These are phyloP conservation scores for Pycnonotus jocosus DNA, from an alignment of 2,113 vertebrate genomes.

Conservation along the genomic window DNA sequence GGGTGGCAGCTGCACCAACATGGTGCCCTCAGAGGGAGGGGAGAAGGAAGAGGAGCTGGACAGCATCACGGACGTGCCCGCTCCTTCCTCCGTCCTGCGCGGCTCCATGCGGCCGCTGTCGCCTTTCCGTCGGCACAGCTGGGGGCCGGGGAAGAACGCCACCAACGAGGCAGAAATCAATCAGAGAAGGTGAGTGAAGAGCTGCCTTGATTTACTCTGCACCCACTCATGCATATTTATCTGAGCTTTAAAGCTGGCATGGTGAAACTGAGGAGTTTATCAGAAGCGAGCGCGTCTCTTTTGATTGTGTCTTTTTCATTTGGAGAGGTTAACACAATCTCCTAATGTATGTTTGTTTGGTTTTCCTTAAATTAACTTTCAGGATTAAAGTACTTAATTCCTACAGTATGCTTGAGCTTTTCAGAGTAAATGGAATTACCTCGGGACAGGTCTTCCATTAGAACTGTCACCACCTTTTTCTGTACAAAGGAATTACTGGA, in stretches of 20 bases:
- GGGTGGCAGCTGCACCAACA: constrained; percentile 63
- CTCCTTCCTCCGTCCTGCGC: constrained; percentile 71
- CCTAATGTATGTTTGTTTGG: not conserved
- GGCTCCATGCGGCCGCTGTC: constrained; percentile 82
- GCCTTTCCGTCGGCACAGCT: constrained; percentile 92
- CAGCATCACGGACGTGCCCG: constrained; percentile 83
- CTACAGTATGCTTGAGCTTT: not conserved
- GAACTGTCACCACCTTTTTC: not conserved
- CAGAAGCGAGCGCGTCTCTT: not conserved
- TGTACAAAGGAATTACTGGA: not conserved
- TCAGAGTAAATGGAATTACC: not conserved
- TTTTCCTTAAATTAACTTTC: not conserved
- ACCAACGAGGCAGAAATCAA: constrained; percentile 85
- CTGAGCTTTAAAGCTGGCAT: not conserved
- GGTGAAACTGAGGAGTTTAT: not conserved
- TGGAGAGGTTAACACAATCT: not conserved
- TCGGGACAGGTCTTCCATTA: not conserved
- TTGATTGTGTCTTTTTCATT: not conserved
- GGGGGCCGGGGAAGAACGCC: constrained; percentile 91
- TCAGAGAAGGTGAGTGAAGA: constrained; percentile 84
- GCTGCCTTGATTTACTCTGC: not conserved
- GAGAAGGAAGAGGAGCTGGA: constrained; percentile 91
- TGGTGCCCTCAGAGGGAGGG: constrained; percentile 45
- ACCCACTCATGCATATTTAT: not conserved
- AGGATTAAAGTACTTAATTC: not conserved